These are phyloP conservation scores for Sclerurus mexicanus DNA, from an alignment of 2,113 vertebrate species.

Conservation along the genomic window DNA sequence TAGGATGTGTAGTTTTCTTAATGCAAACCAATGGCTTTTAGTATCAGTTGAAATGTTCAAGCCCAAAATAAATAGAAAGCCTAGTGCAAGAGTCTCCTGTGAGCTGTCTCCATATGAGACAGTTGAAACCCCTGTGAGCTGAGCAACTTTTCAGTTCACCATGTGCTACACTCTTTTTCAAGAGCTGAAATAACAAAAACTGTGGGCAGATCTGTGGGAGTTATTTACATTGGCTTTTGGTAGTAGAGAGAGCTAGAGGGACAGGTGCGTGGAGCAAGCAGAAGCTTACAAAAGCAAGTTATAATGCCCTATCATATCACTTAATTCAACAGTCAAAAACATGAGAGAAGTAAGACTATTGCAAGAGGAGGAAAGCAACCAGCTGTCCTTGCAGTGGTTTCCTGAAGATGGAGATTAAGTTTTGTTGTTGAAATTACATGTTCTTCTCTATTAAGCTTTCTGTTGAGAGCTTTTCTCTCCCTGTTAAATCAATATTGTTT, in stretches of 20 bases:
- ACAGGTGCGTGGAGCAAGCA: not conserved
- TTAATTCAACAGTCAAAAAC: not conserved
- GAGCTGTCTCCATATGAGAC: not conserved
- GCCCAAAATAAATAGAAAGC: not conserved
- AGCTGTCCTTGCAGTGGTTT: not conserved
- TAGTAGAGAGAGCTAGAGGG: not conserved
- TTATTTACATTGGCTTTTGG: not conserved
- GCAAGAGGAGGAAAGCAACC: not conserved
- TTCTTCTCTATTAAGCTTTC: not conserved
- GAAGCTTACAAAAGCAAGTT: not conserved
- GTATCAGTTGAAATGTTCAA: not conserved
- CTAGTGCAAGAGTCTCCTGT: not conserved
- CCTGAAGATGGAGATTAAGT: not conserved
- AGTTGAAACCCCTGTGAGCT: not conserved
- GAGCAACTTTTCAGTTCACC: not conserved
- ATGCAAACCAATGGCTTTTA: not conserved
- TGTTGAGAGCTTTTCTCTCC: not conserved
- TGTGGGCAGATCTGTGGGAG: not conserved
- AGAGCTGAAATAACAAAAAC: not conserved
- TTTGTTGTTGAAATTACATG: not conserved
- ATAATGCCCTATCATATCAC: not conserved
- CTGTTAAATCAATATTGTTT: not conserved
- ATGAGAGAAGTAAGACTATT: not conserved
- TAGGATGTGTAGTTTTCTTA: not conserved
- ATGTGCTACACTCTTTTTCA: not conserved